Evolutionary conservation across 2,888 invertebrate genomes (phyloP).

Genomic region (Drymonia ruficornis): DNA sequence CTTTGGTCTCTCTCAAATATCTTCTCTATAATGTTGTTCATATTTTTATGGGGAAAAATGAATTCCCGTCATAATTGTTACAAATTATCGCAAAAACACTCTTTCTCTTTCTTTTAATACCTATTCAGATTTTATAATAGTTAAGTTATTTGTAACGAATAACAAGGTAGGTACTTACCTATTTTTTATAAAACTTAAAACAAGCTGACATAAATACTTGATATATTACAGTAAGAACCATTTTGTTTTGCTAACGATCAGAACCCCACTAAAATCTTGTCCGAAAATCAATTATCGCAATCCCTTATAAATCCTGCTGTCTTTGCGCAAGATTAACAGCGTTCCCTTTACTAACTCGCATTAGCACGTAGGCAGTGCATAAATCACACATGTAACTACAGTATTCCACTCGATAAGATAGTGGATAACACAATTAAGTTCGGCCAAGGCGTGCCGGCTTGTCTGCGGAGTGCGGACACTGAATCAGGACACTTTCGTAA

Average conservation of each 20-base stretch:
- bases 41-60: too few species aligned
- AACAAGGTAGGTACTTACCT: background rate
- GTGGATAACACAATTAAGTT: conserved; percentile 58
- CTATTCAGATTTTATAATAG: too few species aligned
- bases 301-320: background rate
- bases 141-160: too few species aligned
- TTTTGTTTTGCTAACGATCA: background rate
- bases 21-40: too few species aligned
- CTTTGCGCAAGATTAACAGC: conserved; percentile 10
- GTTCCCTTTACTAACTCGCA: conserved; percentile 31
- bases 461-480: conserved; percentile 14
- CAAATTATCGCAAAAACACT: too few species aligned
- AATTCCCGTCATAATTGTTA: too few species aligned
- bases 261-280: background rate
- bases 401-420: conserved; percentile 48
- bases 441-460: conserved; percentile 41
- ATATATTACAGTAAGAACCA: background rate
- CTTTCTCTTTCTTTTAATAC: too few species aligned
- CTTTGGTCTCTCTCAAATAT: too few species aligned
- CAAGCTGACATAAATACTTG: too few species aligned
- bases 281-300: background rate
- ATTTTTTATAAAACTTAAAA: too few species aligned
- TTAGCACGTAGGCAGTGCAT: conserved; percentile 47
- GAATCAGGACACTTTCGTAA: conserved; percentile 36
- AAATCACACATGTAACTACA: conserved; percentile 42